Evolutionary conservation across 2,888 invertebrate genomes (phyloP).

Genomic region (Megastigmus dorsalis): DNA sequence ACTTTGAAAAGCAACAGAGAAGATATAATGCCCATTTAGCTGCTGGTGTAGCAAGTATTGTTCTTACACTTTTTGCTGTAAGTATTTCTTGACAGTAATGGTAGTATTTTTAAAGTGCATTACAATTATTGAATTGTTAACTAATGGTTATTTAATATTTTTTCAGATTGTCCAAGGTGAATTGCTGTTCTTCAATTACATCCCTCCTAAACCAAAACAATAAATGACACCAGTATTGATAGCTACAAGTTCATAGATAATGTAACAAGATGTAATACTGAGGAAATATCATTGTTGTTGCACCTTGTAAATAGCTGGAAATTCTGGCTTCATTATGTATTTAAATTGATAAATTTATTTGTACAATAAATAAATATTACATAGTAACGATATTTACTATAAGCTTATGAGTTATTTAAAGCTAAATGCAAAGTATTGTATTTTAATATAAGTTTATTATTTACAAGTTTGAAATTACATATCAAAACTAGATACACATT

Average conservation of each 20-base stretch:
- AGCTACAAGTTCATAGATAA: constrained; percentile 41
- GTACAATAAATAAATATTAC: constrained; percentile 33
- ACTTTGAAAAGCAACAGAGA: constrained; percentile 11
- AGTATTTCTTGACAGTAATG: not conserved
- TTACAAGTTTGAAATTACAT: not conserved
- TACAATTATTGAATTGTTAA: not conserved
- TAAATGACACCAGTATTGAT: constrained; percentile 31
- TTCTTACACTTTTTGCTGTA: not conserved
- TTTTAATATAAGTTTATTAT: not conserved
- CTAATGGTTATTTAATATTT: not conserved
- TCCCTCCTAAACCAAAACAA: constrained; percentile 15
- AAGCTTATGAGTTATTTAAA: not conserved
- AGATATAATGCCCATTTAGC: constrained; percentile 23
- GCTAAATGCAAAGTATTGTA: not conserved
- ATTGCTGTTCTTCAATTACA: constrained; percentile 40
- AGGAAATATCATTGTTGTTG: not conserved
- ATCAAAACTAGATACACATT: too few species aligned
- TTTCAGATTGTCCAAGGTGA: constrained; percentile 41
- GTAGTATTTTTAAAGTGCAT: constrained; percentile 3
- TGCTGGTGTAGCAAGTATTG: constrained; percentile 3
- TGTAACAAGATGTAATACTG: constrained; percentile 9
- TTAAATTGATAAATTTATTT: constrained; percentile 35
- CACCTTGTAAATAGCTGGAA: constrained; percentile 25
- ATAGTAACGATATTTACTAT: not conserved
- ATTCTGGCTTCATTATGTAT: constrained; percentile 33